Evolutionary conservation across 1,140 invertebrate species (phyloP).

Genomic region (Bombus balteatus): DNA sequence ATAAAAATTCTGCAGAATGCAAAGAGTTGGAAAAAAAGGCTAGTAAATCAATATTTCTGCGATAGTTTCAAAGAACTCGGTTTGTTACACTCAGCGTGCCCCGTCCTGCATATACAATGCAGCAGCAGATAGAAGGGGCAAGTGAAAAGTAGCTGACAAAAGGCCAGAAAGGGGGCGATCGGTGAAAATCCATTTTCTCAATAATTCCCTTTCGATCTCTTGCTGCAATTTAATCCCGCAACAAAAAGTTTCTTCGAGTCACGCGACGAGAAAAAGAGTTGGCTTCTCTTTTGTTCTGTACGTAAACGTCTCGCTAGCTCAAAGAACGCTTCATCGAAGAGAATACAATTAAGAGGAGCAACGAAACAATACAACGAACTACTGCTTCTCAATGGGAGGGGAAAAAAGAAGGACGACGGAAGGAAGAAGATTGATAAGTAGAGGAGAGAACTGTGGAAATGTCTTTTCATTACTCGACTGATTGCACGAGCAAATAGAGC

Average conservation of each 20-base stretch:
- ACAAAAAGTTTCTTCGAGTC: conserved; percentile 7
- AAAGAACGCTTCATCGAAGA: not conserved
- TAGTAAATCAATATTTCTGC: too few relatives aligned
- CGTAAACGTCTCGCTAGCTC: conserved; percentile 9
- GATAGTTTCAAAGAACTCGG: too few relatives aligned
- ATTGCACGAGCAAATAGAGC: not conserved
- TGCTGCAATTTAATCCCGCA: conserved; percentile 19
- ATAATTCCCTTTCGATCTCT: conserved; percentile 21
- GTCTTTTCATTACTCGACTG: not conserved
- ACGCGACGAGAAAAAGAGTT: not conserved
- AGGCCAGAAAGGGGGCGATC: too few relatives aligned
- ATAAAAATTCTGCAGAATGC: too few relatives aligned
- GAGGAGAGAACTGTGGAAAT: not conserved
- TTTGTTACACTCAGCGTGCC: too few relatives aligned
- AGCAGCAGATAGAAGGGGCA: not conserved
- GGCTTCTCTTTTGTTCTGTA: not conserved
- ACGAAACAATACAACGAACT: conserved; percentile 12
- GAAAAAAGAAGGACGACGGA: not conserved
- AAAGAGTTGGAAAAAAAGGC: too few relatives aligned
- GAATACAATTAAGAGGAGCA: conserved; percentile 15
- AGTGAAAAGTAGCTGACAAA: not conserved
- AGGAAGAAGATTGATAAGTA: too few relatives aligned
- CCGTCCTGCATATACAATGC: not conserved
- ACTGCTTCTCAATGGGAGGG: not conserved
- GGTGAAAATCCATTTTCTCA: not conserved